A percentile compares a stretch with the other conserved stretches of the same genome.
Conservation (phyloP, 2,797 vertebrate genomes). For the Enteromius argenteus region DNA sequence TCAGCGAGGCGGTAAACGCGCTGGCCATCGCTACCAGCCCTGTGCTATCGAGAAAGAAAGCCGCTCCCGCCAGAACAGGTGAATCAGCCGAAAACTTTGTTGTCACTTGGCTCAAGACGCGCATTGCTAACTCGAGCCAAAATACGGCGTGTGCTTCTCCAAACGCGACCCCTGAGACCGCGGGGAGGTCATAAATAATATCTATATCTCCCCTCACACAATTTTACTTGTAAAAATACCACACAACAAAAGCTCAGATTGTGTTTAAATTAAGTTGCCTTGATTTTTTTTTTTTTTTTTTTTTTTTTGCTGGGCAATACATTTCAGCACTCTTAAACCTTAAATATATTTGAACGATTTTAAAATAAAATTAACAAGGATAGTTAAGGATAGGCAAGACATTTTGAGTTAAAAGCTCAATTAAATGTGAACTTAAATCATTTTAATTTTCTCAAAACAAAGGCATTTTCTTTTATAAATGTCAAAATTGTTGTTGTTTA, state of each 20-base stretch:
- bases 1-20: constrained; percentile 79
- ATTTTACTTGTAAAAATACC: not conserved
- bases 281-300: too few relatives aligned
- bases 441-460: not conserved
- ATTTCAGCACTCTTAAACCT: not conserved
- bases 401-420: not conserved
- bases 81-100: constrained; percentile 68
- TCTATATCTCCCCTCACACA: not conserved
- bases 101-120: constrained; percentile 41
- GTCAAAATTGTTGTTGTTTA: not conserved
- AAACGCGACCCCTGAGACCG: not conserved
- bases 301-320: not conserved
- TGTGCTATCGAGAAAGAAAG: constrained; percentile 66
- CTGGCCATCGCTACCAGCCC: constrained; percentile 76
- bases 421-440: not conserved
- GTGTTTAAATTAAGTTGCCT: not conserved
- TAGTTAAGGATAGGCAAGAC: not conserved
- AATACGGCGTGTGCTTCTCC: not conserved
- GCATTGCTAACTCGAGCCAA: constrained; percentile 24
- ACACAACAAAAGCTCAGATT: not conserved
- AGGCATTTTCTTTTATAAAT: not conserved
- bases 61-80: constrained; percentile 69
- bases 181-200: constrained; percentile 25
- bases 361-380: not conserved
- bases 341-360: not conserved